Evolutionary conservation across 2,888 invertebrate species (phyloP), one percentile per base, ranked within the genome.

Genomic region (Psylliodes chrysocephalus): DNA sequence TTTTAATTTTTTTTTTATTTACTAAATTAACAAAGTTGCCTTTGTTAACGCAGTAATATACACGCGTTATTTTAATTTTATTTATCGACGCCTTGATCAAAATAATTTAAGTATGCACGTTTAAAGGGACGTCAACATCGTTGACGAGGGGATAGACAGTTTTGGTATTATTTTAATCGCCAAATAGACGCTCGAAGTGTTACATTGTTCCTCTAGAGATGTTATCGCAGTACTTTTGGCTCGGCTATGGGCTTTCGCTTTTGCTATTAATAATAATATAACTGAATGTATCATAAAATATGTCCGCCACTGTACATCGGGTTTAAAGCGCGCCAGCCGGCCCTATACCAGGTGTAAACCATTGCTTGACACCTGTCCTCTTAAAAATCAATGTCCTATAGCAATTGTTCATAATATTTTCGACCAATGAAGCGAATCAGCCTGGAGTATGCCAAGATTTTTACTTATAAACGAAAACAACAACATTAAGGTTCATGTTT

Each of bases 331-430:
- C 62, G 64, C 72, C 80, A 79, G 79, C 79, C 80, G 79, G 79
- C 79, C 71, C 76, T 75, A 73, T 75, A 79, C 81, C 81, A 81
- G 81, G 81, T 81, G 81, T 79, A 79, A 77, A 74, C 74, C 73
- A 75, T 76, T 71, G 71, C 73, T 71, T 73, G 78, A 79, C 81
- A 80, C 80, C 80, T 81, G 80, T 80, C 79, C 78, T 74, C 76
- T 77, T 75, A 77, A 79, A 78, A 81, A 81, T 80, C 80, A 79
- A 81, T 80, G 80, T 80, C 78, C 79, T 79, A 74, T 79, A 75
- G 78, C 78, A 73, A 78, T 79, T 77, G 76, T 77, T 77, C 74
- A 76, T 77, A 75, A 71, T 73, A 77, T 74, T 77, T 77, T 77
- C 67, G 70, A 71, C 72, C 76, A 76, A 76, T 77, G 70, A 76